Evolutionary conservation across 2,888 invertebrate species (phyloP), one percentile per base, ranked within the genome.

Genomic region (Caprella mutica): DNA sequence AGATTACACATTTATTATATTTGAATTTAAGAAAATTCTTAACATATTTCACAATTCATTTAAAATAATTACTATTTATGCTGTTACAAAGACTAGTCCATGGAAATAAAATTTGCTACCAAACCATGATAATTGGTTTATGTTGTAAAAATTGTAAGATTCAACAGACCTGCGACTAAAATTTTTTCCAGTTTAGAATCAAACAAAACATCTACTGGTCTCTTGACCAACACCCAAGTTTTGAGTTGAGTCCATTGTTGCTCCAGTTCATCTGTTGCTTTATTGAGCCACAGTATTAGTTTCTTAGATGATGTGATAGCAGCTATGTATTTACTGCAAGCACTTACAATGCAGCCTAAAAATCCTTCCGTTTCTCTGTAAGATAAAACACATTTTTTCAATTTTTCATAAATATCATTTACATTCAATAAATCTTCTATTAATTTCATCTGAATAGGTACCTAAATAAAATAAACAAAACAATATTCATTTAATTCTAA

Each of bases 181-280:
- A 89, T 71, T 48, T 79, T 75, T 21, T 72, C 51, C 55, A 76
- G 74, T 2, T 69, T 68, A 5, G 73, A 69, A 0, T 77, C 72
- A 68, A 81, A 80, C 53, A 71, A 71, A 2, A 79, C 72, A 68
- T 73, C 75, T 69, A 85, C 86, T 1, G 84, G 81, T 59, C 81
- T 80, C 70, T 86, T 71, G 5, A 52, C 52, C 5, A 66, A 52
- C 12, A 42, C 39, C 55, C 63, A 58, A 21, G 68, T 54, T n/a
- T 24, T 33, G 27, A 39, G 29, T 8, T 44, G 40, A 8, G n/a
- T 38, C 56, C 58, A 58, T 1, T 21, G 27, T 9, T 14, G n/a
- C 12, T 17, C n/a, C 17, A 14, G 5, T 5, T 14, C 48, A 2
- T 24, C 23, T 3, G n/a, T n/a, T 6, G 50, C 48, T 14, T 44